phyloP scores from a whole-genome alignment of 1,140 invertebrate species.

The Drosophila grimshawi region DNA sequence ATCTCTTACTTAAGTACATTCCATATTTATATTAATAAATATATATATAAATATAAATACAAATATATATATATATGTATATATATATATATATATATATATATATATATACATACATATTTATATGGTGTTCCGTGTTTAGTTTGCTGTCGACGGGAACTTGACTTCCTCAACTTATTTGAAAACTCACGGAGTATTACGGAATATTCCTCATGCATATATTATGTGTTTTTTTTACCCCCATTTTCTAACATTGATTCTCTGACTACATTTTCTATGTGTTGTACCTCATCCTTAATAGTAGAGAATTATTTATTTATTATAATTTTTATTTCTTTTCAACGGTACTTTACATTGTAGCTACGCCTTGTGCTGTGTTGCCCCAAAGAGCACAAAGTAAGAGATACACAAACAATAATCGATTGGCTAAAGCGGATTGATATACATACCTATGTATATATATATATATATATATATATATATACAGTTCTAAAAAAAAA shows the following conservation, averaged over 20 bases:
- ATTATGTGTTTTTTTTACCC: conserved; percentile 38
- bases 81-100: too few species aligned
- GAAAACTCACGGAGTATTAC: conserved; percentile 21
- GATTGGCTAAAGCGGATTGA: conserved; percentile 51
- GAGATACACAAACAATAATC: conserved; percentile 50
- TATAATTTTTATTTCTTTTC: conserved; percentile 58
- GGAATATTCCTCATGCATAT: conserved; percentile 69
- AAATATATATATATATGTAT: conserved; percentile 36
- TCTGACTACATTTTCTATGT: conserved; percentile 42
- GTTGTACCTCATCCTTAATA: conserved; percentile 35
- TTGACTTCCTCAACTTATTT: conserved; percentile 51
- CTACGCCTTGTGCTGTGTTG: conserved; percentile 65
- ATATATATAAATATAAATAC: conserved; percentile 4
- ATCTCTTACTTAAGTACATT: conserved; percentile 53
- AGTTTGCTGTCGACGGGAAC: conserved; percentile 50
- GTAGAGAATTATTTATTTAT: conserved; percentile 49
- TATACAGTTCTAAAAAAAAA: too few species aligned
- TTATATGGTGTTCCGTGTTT: conserved; percentile 36
- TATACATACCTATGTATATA: conserved; percentile 22
- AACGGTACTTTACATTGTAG: conserved; percentile 81
- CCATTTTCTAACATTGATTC: conserved; percentile 45
- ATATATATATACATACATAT: neutral
- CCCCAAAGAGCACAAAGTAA: conserved; percentile 47
- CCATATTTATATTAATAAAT: conserved; percentile 21
- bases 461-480: too few species aligned